Percentiles rank a stretch among this genome's conserved stretches.
phyloP scores from a whole-genome alignment of 2,797 vertebrate species.

The Oryzias sinensis region DNA sequence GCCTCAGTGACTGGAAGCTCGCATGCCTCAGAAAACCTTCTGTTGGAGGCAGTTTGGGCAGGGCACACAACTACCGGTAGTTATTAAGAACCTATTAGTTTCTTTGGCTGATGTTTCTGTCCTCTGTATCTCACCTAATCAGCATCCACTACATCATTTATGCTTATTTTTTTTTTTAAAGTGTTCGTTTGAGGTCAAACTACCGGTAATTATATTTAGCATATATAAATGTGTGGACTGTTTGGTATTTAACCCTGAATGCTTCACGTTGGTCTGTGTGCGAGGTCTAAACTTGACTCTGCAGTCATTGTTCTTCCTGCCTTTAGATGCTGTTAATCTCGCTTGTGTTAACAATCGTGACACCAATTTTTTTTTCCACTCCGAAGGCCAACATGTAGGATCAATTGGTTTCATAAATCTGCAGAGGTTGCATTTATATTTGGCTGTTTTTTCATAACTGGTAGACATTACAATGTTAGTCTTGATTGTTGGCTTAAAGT shows the following conservation, averaged over 20 bases:
- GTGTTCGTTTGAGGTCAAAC: too few relatives aligned
- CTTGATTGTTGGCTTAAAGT: too few relatives aligned
- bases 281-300: slow-evolving; percentile 26
- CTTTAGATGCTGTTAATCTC: slow-evolving; percentile 56
- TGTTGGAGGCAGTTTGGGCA: slow-evolving; percentile 36
- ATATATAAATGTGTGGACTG: too few relatives aligned
- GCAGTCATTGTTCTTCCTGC: slow-evolving; percentile 50
- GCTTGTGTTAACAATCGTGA: slow-evolving; percentile 45
- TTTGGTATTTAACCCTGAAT: not conserved
- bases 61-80: slow-evolving; percentile 32
- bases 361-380: slow-evolving; percentile 50
- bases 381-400: slow-evolving; percentile 23
- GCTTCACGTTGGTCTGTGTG: slow-evolving; percentile 8
- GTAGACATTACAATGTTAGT: too few relatives aligned
- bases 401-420: slow-evolving; percentile 29
- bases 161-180: too few relatives aligned
- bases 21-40: slow-evolving; percentile 40
- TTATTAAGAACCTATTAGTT: slow-evolving; percentile 53
- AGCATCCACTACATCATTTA: too few relatives aligned
- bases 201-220: too few relatives aligned
- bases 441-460: not conserved
- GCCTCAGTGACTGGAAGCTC: slow-evolving; percentile 43
- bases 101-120: slow-evolving; percentile 47
- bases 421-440: slow-evolving; percentile 14
- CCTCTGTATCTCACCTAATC: slow-evolving; percentile 17